A percentile compares a stretch with the other conserved stretches of the same genome.
phyloP scores from a whole-genome alignment of 2,888 invertebrate species.

The Druceiella hillmani region DNA sequence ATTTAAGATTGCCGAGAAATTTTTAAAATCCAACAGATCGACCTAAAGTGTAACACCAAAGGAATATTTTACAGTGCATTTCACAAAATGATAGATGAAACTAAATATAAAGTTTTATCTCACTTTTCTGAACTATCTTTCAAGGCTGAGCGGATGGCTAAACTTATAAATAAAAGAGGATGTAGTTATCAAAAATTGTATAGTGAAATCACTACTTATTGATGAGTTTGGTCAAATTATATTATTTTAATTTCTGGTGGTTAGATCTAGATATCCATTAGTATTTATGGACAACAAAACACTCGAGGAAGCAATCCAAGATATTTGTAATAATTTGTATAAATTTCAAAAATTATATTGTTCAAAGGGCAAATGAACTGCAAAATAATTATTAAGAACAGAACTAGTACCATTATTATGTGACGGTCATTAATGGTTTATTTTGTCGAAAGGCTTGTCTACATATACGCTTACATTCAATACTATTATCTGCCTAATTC shows the following conservation, averaged over 20 bases:
- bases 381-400: no score
- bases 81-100: constrained; percentile 24
- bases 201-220: constrained; percentile 25
- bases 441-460: no score
- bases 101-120: constrained; percentile 19
- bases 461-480: no score
- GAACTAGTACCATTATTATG: no score
- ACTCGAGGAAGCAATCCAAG: no score
- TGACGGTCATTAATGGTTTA: no score
- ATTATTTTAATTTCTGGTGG: constrained; percentile 25
- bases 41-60: constrained; percentile 21
- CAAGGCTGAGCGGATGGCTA: constrained; percentile 19
- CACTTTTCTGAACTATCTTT: constrained; percentile 20
- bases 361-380: no score
- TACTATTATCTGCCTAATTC: no score
- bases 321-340: no score
- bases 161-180: constrained; percentile 20
- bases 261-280: constrained; percentile 26
- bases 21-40: constrained; percentile 17
- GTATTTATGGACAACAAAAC: constrained; percentile 24
- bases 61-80: constrained; percentile 21
- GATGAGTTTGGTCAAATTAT: constrained; percentile 25
- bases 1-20: constrained; percentile 20
- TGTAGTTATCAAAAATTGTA: constrained; percentile 14
- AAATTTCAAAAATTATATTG: no score